phyloP scores from a whole-genome alignment of 2,797 vertebrate genomes.

The Sus cebifrons region DNA sequence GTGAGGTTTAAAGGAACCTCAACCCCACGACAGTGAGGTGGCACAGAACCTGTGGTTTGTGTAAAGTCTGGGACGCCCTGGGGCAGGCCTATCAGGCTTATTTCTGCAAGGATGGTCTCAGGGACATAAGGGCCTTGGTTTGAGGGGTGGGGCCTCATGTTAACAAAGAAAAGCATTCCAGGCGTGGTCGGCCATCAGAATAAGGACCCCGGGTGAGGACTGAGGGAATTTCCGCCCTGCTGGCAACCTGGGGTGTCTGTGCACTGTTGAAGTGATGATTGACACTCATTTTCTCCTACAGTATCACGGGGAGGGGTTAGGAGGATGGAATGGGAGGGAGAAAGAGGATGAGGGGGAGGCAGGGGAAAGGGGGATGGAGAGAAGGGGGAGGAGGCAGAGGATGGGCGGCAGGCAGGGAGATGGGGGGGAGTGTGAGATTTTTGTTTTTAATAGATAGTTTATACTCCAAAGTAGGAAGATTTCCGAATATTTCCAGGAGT shows the following conservation, averaged over 20 bases:
- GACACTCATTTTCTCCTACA: neutral
- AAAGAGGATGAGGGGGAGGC: no score
- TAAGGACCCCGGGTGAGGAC: no score
- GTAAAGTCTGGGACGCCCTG: neutral
- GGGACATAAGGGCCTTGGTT: neutral
- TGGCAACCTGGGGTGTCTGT: neutral
- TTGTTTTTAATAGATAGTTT: neutral
- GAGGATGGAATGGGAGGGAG: no score
- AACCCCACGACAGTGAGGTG: neutral
- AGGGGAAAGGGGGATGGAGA: no score
- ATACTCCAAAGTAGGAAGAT: neutral
- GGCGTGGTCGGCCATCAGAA: rapidly evolving
- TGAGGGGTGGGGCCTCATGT: neutral
- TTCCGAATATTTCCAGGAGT: neutral
- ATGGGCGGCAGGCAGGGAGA: neutral
- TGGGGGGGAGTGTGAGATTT: neutral
- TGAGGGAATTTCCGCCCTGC: neutral
- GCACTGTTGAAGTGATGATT: neutral
- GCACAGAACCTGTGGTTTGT: rapidly evolving
- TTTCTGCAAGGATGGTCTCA: neutral
- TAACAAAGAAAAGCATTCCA: neutral
- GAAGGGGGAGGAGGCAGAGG: neutral
- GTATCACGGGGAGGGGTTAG: rapidly evolving
- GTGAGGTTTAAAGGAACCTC: neutral
- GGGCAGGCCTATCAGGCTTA: neutral